These are phyloP conservation scores for Stichodactyla helianthus DNA, from an alignment of 64 coral and sea anemone genomes.

Conservation along the genomic window DNA sequence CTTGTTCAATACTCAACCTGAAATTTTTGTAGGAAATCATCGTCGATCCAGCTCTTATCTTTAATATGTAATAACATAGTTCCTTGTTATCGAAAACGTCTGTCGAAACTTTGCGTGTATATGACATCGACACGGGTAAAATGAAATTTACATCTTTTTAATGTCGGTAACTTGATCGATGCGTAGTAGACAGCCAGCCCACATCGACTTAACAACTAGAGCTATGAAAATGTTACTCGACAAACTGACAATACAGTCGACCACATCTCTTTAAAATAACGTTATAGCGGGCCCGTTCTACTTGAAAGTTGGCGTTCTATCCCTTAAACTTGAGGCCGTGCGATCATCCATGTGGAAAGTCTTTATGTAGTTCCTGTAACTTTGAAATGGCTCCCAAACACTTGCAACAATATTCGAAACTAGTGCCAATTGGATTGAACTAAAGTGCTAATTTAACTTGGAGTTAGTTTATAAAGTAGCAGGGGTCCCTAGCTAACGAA, in stretches of 20 bases:
- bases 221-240: background rate
- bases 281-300: background rate
- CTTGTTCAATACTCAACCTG: background rate
- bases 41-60: background rate
- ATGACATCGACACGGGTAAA: background rate
- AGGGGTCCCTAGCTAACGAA: background rate
- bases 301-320: background rate
- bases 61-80: background rate
- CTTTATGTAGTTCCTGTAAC: background rate
- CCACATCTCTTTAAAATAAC: background rate
- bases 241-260: background rate
- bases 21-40: background rate
- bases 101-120: background rate
- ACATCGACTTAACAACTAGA: background rate
- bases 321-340: background rate
- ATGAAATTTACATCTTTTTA: background rate
- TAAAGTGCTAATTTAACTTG: background rate
- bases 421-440: background rate
- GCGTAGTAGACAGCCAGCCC: background rate
- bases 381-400: conserved; percentile 1
- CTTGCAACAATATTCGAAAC: background rate
- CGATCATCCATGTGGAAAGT: background rate
- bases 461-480: background rate
- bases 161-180: background rate
- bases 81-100: background rate